Evolutionary conservation across 2,797 vertebrate genomes (phyloP), one percentile per base, ranked within the genome.

Genomic region (Streptopelia turtur): DNA sequence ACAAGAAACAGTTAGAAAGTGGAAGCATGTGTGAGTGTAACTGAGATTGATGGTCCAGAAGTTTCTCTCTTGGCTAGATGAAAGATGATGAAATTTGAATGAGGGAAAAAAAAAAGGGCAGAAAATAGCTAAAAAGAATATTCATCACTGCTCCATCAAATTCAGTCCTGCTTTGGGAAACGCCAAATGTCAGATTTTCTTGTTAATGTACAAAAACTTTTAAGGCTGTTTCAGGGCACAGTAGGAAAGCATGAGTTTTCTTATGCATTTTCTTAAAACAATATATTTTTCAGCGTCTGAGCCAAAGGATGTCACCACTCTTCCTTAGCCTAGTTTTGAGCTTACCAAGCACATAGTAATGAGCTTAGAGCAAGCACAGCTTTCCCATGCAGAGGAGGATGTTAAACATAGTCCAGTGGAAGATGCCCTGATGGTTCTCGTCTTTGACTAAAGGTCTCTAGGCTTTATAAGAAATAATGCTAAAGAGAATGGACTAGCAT

Each of bases 11-110:
- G 83, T 93, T 74, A 89, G 71, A 84, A 95, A 93, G 90, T 75
- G 61, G 68, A 96, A 94, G 37, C 2, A 6, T 77, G 47, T 90
- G 53, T 85, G 75, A 91, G 53, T 52, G 56, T 80, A 92, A 90
- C 65, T 71, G 71, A 92, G 83, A 89, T 16, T 76, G 80, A 93
- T 90, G 71, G 80, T 82, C 86, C 68, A 94, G 81, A 93, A 96
- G 78, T 87, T 94, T 94, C 89, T 94, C 52, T 94, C 60, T 94
- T 87, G 80, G 68, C 37, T 90, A 89, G 50, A 90, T 87, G 84
- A 90, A 94, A 94, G 30, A 92, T 39, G 70, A 64, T 82, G 41
- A 94, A 96, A 90, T 43, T 53, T 37, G 60, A 95, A 87, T 66
- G 28, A 87, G 43, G 16, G 37, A 16, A 43, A 53, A 31, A 57